phyloP scores from a whole-genome alignment of 2,113 vertebrate species.

The Zapornia atra region DNA sequence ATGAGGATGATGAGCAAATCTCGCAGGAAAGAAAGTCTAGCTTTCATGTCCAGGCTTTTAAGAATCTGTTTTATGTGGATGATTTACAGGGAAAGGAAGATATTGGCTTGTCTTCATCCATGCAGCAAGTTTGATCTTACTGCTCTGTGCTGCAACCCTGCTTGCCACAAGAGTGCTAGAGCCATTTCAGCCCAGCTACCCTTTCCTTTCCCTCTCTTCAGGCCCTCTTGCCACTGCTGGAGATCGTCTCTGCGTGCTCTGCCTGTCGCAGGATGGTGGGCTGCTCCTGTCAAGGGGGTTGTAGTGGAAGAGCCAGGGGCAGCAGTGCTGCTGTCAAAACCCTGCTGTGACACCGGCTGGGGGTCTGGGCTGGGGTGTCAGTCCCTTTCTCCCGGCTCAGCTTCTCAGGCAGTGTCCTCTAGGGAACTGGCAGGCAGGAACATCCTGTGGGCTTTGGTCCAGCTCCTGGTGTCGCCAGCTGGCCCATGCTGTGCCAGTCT shows the following conservation, averaged over 20 bases:
- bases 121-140: background rate
- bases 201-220: background rate
- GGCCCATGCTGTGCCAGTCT: background rate
- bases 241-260: background rate
- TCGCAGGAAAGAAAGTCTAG: background rate
- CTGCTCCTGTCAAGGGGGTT: background rate
- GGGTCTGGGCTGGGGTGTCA: background rate
- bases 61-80: background rate
- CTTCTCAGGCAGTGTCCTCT: background rate
- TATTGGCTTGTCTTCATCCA: accelerated
- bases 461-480: background rate
- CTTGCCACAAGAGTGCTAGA: background rate
- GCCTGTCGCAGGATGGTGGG: background rate
- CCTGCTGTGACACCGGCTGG: background rate
- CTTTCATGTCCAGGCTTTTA: background rate
- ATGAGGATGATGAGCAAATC: background rate
- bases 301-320: background rate
- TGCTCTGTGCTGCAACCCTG: accelerated
- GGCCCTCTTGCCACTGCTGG: background rate
- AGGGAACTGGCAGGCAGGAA: background rate
- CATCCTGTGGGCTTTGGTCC: conserved; percentile 16
- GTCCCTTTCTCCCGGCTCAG: background rate
- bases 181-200: accelerated
- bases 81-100: background rate
- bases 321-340: background rate